Conservation (phyloP, 2,888 invertebrate species). For the Arenicola marina region DNA sequence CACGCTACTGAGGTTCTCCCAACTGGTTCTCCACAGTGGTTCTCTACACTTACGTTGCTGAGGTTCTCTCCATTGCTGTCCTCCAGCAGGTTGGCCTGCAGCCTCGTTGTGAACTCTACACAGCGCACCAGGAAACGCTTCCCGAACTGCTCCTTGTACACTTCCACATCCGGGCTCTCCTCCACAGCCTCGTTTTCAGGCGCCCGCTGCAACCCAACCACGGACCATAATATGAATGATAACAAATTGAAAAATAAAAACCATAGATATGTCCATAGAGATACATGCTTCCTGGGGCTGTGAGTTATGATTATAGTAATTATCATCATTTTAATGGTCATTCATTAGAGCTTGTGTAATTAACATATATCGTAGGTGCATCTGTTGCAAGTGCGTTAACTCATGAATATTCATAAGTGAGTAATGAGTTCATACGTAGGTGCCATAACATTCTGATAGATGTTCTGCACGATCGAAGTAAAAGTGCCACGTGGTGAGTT, state of each 20-base stretch:
- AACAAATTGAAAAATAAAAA: neutral
- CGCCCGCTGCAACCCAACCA: neutral
- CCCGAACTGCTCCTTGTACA: constrained; percentile 80
- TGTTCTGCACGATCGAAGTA: too few species aligned
- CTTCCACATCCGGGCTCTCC: constrained; percentile 54
- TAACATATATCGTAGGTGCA: too few species aligned
- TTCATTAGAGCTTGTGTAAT: too few species aligned
- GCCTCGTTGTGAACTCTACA: constrained; percentile 80
- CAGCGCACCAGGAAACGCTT: constrained; percentile 82
- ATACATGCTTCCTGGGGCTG: neutral
- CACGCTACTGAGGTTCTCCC: too few species aligned
- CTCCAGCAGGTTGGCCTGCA: constrained; percentile 79
- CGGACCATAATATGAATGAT: neutral
- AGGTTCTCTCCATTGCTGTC: constrained; percentile 70
- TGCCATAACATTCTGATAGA: too few species aligned
- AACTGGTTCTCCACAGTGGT: too few species aligned
- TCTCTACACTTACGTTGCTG: constrained; percentile 54
- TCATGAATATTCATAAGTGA: too few species aligned
- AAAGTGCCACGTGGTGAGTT: too few species aligned
- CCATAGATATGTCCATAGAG: neutral
- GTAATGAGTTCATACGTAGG: too few species aligned
- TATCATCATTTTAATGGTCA: too few species aligned
- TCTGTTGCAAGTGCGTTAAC: too few species aligned
- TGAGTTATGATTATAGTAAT: neutral
- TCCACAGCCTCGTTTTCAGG: constrained; percentile 23